These are phyloP conservation scores for Pyrgilauda ruficollis DNA, from an alignment of 2,113 vertebrate genomes.

Conservation along the genomic window DNA sequence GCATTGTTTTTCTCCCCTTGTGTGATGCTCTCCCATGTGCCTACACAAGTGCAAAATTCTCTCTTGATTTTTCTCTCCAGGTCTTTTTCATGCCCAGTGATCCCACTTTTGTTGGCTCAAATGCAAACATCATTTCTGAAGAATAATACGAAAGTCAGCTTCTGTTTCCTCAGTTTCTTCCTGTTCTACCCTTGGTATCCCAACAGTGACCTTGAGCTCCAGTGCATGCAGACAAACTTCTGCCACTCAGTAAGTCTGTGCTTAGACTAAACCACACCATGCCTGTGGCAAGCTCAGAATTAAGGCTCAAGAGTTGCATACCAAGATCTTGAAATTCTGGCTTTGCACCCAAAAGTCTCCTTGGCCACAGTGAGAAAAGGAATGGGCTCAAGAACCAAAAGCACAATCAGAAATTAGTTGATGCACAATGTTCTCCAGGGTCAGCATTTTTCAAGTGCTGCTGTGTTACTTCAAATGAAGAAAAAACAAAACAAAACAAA, in stretches of 20 bases:
- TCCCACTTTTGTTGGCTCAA: neutral
- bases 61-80: neutral
- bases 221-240: neutral
- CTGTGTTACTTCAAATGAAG: neutral
- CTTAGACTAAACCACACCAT: neutral
- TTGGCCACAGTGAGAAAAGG: neutral
- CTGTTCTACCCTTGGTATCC: neutral
- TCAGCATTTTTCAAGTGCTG: slow-evolving; percentile 10
- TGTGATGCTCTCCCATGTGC: accelerated
- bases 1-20: neutral
- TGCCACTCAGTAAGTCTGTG: neutral
- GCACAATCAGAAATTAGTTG: neutral
- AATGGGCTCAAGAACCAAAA: neutral
- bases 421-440: neutral
- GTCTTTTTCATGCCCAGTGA: neutral
- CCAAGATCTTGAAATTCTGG: neutral
- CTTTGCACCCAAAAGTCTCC: neutral
- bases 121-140: neutral
- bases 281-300: neutral
- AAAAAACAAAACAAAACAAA: neutral
- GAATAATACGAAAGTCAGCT: neutral
- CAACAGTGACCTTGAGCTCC: neutral
- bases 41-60: neutral
- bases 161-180: slow-evolving; percentile 10
- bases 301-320: neutral